Conservation (phyloP, 30 jellyfish, hydroid and myxozoan species). For the Mastigias papua region DNA sequence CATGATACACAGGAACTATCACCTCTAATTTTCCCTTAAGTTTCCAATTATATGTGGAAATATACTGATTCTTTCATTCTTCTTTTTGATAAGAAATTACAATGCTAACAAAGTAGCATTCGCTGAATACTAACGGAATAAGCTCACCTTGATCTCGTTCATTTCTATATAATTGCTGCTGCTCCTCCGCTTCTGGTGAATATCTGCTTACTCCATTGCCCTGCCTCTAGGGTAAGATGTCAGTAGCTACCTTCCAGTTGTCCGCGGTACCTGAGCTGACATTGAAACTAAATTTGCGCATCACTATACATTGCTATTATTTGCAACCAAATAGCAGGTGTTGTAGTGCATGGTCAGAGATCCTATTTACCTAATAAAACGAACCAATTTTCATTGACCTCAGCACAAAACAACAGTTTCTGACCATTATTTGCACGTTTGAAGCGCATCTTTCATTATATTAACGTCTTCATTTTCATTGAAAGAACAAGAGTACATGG, state of each 20-base stretch:
- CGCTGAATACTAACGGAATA: too few relatives aligned
- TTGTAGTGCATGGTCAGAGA: background rate
- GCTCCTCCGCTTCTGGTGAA: too few relatives aligned
- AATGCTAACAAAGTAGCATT: too few relatives aligned
- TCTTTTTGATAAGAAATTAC: too few relatives aligned
- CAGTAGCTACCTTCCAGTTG: background rate
- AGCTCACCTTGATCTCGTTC: too few relatives aligned
- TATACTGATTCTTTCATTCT: too few relatives aligned
- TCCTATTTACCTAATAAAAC: background rate
- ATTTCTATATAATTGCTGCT: too few relatives aligned
- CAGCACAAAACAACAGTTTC: slow-evolving; percentile 9
- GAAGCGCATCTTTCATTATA: background rate
- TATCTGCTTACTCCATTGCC: too few relatives aligned
- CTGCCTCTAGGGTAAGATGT: too few relatives aligned
- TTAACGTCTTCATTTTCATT: background rate
- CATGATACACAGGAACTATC: too few relatives aligned
- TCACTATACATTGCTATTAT: background rate
- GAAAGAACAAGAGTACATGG: background rate
- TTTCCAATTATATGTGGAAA: too few relatives aligned
- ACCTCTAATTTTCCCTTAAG: too few relatives aligned
- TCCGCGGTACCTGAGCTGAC: background rate
- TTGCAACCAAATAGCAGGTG: background rate
- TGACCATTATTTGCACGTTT: background rate
- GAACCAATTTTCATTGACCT: slow-evolving; percentile 24
- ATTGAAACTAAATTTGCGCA: background rate